Evolutionary conservation across 2,113 vertebrate species (phyloP), one percentile per base, ranked within the genome.

Genomic region (Coptodon bakossiorum): DNA sequence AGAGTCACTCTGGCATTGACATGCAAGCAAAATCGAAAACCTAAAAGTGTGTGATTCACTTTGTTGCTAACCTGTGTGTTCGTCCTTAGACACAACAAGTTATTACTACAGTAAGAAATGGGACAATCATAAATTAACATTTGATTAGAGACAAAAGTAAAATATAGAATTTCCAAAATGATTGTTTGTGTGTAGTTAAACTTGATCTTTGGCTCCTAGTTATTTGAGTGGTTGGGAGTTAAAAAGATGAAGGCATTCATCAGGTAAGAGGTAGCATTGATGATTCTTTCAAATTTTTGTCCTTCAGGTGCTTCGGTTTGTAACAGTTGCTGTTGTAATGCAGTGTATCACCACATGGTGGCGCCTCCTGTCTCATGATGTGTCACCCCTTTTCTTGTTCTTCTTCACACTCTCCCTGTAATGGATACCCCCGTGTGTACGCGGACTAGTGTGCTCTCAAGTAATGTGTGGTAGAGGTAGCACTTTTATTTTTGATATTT

Each of bases 21-120:
- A n/a, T 81, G n/a, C 38, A 16, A 40, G 3, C 7, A 5, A 48
- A 31, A 8, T 78, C 16, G 19, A 78, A 78, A 78, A 17, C 43
- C 71, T 78, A 31, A 48, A 78, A 29, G 45, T 50, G 53, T 29
- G 79, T 3, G 24, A 31, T 50, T 31, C 71, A 59, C 63, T 52
- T 12, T 84, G 38, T 68, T 87, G 80, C 73, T n/a, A 29, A 40
- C 10, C 14, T 61, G n/a, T 40, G 9, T 63, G 52, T 85, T 84
- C 3, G 12, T 38, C 43, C 16, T 17, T 73, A n/a, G n/a, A 13
- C 31, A 7, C n/a, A 9, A 40, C 6, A 17, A 73, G 9, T 78
- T 29, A 50, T 45, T 22, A 31, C 57, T 66, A 16, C 43, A 22
- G 6, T 24, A 31, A 81, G 17, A 76, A 78, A 88, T 68, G 16